Percentiles rank a stretch among this genome's conserved stretches.
These are phyloP conservation scores for Poliocrania exsul DNA, from an alignment of 2,797 vertebrate genomes.

Conservation along the genomic window DNA sequence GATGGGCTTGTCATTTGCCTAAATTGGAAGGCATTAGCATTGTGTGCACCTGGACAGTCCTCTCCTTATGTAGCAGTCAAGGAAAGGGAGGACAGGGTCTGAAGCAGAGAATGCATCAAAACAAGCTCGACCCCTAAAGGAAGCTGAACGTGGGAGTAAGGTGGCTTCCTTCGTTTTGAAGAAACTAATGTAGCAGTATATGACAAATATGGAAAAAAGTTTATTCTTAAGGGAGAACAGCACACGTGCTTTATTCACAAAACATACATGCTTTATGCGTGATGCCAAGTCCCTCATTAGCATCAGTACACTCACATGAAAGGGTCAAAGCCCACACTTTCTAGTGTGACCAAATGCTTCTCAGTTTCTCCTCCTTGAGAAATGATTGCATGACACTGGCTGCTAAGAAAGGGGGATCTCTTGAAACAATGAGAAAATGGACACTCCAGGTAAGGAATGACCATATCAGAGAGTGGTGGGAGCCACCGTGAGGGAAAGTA, in stretches of 20 bases:
- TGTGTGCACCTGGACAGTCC: neutral
- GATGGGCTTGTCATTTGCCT: neutral
- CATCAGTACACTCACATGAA: neutral
- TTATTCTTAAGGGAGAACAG: neutral
- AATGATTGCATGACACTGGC: neutral
- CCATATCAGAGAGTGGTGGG: neutral
- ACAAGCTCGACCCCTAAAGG: neutral
- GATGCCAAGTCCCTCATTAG: neutral
- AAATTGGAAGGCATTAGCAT: neutral
- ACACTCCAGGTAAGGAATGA: neutral
- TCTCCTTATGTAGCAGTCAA: rapidly evolving
- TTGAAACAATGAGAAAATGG: neutral
- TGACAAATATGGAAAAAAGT: neutral
- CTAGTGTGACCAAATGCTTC: neutral
- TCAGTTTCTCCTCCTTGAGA: neutral
- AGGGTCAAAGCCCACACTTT: neutral
- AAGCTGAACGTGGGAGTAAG: neutral
- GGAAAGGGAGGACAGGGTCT: neutral
- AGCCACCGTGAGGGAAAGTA: neutral
- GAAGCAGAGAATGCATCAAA: neutral
- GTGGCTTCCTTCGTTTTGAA: neutral
- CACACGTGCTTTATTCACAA: neutral
- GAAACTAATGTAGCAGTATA: neutral
- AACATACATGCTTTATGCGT: neutral
- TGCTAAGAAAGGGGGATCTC: neutral